phyloP scores from a whole-genome alignment of 2,797 vertebrate genomes.

The Psittacula derbiana region DNA sequence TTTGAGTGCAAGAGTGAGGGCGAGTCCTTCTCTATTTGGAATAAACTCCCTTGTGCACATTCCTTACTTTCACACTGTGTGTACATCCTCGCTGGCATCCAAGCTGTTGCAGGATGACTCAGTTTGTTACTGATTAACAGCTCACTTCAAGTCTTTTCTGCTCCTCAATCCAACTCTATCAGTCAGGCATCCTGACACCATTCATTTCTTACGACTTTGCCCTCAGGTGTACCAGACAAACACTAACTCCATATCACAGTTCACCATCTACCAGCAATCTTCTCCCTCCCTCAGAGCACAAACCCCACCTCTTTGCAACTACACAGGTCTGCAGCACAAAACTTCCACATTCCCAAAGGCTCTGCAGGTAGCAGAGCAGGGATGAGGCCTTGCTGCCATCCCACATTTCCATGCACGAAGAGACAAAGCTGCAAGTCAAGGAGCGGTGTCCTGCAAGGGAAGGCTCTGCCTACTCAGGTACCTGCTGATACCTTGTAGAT shows the following conservation, averaged over 20 bases:
- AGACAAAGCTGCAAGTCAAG: not conserved
- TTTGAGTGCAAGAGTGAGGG: not conserved
- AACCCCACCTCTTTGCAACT: not conserved
- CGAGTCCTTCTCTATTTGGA: not conserved
- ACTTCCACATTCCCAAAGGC: not conserved
- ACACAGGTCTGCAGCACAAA: not conserved
- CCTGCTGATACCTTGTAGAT: not conserved
- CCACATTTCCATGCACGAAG: not conserved
- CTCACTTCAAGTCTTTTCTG: not conserved
- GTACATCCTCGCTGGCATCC: not conserved
- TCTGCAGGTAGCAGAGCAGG: not conserved
- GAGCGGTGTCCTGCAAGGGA: not conserved
- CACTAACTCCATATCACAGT: not conserved
- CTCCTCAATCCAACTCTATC: not conserved
- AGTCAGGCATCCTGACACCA: not conserved
- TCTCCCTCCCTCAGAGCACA: not conserved
- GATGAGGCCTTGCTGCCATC: not conserved
- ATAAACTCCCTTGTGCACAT: not conserved
- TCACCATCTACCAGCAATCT: not conserved
- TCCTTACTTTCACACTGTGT: not conserved
- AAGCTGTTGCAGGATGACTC: not conserved
- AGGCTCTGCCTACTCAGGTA: not conserved
- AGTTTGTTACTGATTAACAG: constrained; percentile 25
- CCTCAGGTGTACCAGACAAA: not conserved
- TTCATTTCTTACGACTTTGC: not conserved